Evolutionary conservation across 2,797 vertebrate species (phyloP), one percentile per base, ranked within the genome.

Genomic region (Eulemur albifrons): DNA sequence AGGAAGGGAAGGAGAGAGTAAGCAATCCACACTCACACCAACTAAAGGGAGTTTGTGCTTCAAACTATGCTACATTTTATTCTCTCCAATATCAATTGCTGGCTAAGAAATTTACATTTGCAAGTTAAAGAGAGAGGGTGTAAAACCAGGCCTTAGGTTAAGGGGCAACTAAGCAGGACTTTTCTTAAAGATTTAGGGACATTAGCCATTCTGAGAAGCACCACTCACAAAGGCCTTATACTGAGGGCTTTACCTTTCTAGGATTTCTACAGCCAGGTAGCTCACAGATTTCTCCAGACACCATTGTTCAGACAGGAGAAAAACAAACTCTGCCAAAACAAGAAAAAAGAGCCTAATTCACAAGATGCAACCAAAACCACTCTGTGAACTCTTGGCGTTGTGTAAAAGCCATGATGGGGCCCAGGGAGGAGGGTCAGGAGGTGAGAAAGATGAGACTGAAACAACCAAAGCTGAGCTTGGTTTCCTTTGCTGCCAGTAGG

Each of bases 181-280:
- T 82, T 79, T 89, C 48, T 75, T 52, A 32, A 92, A 94, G 76
- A 76, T 48, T 63, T 65, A 48, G 27, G 45, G 14, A 52, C 5
- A 35, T 80, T 76, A 80, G 35, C 23, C 32, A 35, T 88, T 97
- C 89, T 84, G 67, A 84, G 75, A 93, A 72, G 54, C 25, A 54
- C 21, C 5, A 63, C 12, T 63, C 15, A 76, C 85, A 95, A 92
- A 76, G 80, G 30, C 70, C 38, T 76, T 80, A 52, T 54, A 77
- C 73, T 84, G 35, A 91, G 90, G 73, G 32, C 72, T 97, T 97
- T 98, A 99, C 99, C 99, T 99, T 98, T 99, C 99, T 32, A 99
- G 98, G 97, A 99, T 98, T 97, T 99, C 99, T 48, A 99, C 97
- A 3, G 99, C 99, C 73, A 99, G 99, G 97, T 99, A 99, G 96